Evolutionary conservation across 1,140 invertebrate species (phyloP).

Genomic region (Pachypsylla venusta): DNA sequence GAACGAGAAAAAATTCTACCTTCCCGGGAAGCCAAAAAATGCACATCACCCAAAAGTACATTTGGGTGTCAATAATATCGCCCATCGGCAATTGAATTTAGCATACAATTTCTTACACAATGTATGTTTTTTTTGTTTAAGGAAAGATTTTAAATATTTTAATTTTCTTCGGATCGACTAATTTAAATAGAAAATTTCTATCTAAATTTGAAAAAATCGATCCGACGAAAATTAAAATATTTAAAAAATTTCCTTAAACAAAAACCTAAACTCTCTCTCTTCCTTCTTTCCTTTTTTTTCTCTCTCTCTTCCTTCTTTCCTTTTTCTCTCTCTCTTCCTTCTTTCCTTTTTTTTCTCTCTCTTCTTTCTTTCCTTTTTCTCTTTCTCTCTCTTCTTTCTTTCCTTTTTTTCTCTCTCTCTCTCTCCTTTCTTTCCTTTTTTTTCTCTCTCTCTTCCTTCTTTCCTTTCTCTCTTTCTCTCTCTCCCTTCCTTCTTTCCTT

Average conservation of each 20-base stretch:
- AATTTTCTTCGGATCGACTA: neutral
- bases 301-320: neutral
- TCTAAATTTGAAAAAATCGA: no score
- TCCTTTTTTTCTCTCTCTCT: constrained; percentile 16
- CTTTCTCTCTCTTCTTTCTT: constrained; percentile 20
- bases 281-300: neutral
- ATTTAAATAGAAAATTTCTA: neutral
- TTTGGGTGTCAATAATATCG: no score
- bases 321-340: neutral
- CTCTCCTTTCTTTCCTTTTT: neutral
- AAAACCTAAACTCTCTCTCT: neutral
- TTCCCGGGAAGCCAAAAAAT: no score
- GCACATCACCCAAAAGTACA: no score
- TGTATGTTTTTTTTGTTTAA: neutral
- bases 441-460: neutral
- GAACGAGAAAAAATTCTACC: no score
- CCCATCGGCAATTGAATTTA: no score
- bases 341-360: constrained; percentile 18
- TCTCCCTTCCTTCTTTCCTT: neutral
- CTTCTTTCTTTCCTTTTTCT: constrained; percentile 5
- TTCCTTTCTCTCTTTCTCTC: neutral
- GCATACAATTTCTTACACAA: neutral
- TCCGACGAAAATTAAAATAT: no score
- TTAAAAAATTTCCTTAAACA: no score
- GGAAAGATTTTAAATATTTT: neutral